A percentile compares a stretch with the other conserved stretches of the same genome.
Conservation (phyloP, 2,888 invertebrate genomes). For the Macaria liturata region DNA sequence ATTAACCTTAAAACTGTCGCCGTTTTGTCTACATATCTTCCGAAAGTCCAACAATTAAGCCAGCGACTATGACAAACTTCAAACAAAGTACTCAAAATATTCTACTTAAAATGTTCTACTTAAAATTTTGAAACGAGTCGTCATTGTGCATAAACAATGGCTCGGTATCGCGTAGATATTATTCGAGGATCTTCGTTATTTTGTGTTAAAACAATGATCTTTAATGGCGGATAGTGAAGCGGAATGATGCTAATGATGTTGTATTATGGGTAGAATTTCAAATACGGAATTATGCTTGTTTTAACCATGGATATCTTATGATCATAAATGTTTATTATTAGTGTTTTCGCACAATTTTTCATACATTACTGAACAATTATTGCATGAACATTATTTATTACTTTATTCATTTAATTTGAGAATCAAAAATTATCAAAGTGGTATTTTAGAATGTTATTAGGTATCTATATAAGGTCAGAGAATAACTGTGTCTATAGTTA, state of each 20-base stretch:
- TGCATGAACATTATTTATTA: too few relatives aligned
- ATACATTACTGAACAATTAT: too few relatives aligned
- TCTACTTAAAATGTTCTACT: constrained; percentile 15
- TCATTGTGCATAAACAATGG: constrained; percentile 38
- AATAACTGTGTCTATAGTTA: too few relatives aligned
- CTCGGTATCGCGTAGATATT: constrained; percentile 25
- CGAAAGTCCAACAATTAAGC: constrained; percentile 13
- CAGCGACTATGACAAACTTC: constrained; percentile 17
- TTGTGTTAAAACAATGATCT: constrained; percentile 32
- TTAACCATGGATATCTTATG: too few relatives aligned
- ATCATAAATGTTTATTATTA: too few relatives aligned
- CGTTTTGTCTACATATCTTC: constrained; percentile 10
- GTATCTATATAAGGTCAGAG: too few relatives aligned
- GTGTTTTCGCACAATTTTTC: too few relatives aligned
- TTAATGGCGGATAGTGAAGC: constrained; percentile 26
- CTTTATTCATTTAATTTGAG: too few relatives aligned
- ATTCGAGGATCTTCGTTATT: constrained; percentile 33
- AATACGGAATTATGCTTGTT: too few relatives aligned
- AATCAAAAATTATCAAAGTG: too few relatives aligned
- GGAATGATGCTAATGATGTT: constrained; percentile 23
- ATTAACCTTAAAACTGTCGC: constrained; percentile 4
- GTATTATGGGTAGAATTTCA: not conserved
- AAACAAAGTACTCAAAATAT: constrained; percentile 24
- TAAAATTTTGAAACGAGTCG: constrained; percentile 30
- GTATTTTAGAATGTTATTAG: too few relatives aligned